phyloP scores from a whole-genome alignment of 2,797 vertebrate species.

The Trichosurus vulpecula region DNA sequence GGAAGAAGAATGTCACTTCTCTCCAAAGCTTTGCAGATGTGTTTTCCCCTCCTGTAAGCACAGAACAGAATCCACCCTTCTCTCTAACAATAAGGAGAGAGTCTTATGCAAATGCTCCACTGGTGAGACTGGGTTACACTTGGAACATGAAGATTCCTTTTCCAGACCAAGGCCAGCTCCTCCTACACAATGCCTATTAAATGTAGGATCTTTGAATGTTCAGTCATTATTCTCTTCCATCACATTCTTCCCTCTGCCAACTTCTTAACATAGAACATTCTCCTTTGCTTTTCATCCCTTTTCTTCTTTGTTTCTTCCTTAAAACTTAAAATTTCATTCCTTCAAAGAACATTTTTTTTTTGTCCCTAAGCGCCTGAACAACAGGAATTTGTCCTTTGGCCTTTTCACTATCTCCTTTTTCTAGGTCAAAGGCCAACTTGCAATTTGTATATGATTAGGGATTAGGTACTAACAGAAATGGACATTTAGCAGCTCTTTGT shows the following conservation, averaged over 20 bases:
- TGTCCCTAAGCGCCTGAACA: neutral
- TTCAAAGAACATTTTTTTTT: neutral
- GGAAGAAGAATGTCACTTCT: neutral
- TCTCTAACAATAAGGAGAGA: neutral
- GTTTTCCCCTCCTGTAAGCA: neutral
- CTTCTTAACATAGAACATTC: neutral
- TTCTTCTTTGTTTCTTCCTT: neutral
- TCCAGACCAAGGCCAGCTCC: neutral
- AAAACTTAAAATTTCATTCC: neutral
- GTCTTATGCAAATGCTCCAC: neutral
- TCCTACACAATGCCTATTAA: neutral
- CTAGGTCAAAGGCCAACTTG: neutral
- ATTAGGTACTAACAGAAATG: neutral
- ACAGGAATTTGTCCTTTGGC: neutral
- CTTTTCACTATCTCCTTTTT: neutral
- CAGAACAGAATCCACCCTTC: neutral
- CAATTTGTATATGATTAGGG: neutral
- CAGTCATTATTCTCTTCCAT: neutral
- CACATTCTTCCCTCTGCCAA: neutral
- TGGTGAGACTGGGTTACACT: neutral
- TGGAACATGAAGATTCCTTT: neutral
- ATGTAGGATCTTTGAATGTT: neutral
- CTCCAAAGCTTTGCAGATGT: neutral
- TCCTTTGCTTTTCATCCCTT: neutral
- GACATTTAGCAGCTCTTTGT: neutral